Conservation (phyloP, 1,140 invertebrate species). For the Pogonomyrmex barbatus region DNA sequence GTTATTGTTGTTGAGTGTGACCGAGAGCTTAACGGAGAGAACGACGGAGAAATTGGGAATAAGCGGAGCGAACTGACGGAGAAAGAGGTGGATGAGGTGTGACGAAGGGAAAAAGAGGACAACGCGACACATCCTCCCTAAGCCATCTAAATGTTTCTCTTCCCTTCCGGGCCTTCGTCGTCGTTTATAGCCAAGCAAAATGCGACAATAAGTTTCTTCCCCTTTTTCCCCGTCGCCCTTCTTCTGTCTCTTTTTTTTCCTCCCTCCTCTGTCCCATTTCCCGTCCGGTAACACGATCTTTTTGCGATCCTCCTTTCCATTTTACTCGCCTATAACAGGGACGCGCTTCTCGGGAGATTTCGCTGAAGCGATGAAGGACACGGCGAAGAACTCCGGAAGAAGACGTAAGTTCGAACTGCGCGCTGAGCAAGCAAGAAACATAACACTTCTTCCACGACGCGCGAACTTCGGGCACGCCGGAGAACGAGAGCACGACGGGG, state of each 20-base stretch:
- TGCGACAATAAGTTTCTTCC: slow-evolving; percentile 72
- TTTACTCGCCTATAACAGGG: slow-evolving; percentile 19
- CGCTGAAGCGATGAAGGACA: slow-evolving; percentile 36
- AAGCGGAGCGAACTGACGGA: background rate
- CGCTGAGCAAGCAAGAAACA: slow-evolving; percentile 51
- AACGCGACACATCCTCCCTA: slow-evolving; percentile 13
- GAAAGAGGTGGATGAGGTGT: slow-evolving; percentile 31
- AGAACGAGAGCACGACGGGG: slow-evolving; percentile 14
- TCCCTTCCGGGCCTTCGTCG: slow-evolving; percentile 41
- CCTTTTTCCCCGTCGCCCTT: slow-evolving; percentile 32
- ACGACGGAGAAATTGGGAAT: slow-evolving; percentile 34
- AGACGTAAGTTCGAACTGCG: slow-evolving; percentile 18
- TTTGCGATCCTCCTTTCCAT: slow-evolving; percentile 50
- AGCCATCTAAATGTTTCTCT: slow-evolving; percentile 73
- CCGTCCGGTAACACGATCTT: slow-evolving; percentile 53
- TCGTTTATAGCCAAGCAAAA: slow-evolving; percentile 74
- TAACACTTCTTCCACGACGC: slow-evolving; percentile 44
- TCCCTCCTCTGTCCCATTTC: slow-evolving; percentile 40
- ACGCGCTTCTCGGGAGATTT: slow-evolving; percentile 35
- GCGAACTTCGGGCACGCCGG: slow-evolving; percentile 14
- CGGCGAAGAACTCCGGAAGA: slow-evolving; percentile 19
- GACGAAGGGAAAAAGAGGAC: slow-evolving; percentile 47
- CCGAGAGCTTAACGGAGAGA: slow-evolving; percentile 22
- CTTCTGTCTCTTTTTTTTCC: slow-evolving; percentile 14
- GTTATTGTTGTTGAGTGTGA: slow-evolving; percentile 46